Conservation (phyloP, 2,888 invertebrate genomes). For the Monochamus alternatus region DNA sequence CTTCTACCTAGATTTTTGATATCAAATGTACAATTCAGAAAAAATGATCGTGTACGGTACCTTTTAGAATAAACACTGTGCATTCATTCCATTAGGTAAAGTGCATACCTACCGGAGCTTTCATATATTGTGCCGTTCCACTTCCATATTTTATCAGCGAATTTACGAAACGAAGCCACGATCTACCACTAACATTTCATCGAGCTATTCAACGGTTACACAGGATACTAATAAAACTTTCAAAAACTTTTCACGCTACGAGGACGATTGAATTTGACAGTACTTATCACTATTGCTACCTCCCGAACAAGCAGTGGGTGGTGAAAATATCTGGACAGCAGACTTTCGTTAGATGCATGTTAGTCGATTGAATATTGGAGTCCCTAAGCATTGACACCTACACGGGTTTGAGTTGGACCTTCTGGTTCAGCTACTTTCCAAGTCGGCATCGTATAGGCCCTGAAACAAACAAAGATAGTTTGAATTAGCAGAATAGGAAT, state of each 20-base stretch:
- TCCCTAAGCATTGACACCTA: slow-evolving; percentile 42
- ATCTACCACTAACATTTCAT: not conserved
- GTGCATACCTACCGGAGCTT: slow-evolving; percentile 1
- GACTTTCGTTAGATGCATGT: slow-evolving; percentile 27
- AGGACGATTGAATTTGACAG: not conserved
- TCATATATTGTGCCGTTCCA: not conserved
- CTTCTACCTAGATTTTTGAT: too few relatives aligned
- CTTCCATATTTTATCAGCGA: not conserved
- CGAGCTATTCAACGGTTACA: not conserved
- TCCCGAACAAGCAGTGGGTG: slow-evolving; percentile 10
- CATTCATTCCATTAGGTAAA: not conserved
- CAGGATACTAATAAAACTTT: slow-evolving; percentile 1
- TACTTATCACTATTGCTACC: slow-evolving; percentile 25
- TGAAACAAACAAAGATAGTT: slow-evolving; percentile 32
- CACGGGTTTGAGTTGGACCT: slow-evolving; percentile 6
- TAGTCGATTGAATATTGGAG: slow-evolving; percentile 28
- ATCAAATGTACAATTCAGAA: too few relatives aligned
- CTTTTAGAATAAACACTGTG: not conserved
- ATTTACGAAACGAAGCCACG: not conserved
- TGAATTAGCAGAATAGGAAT: not conserved
- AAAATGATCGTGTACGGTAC: too few relatives aligned
- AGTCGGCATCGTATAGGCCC: slow-evolving; percentile 19
- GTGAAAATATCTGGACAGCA: not conserved
- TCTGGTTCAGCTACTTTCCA: slow-evolving; percentile 12
- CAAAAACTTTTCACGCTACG: not conserved